Base-by-base conservation (phyloP, 2,888 invertebrate species). In the Trimorus sp. region DNA sequence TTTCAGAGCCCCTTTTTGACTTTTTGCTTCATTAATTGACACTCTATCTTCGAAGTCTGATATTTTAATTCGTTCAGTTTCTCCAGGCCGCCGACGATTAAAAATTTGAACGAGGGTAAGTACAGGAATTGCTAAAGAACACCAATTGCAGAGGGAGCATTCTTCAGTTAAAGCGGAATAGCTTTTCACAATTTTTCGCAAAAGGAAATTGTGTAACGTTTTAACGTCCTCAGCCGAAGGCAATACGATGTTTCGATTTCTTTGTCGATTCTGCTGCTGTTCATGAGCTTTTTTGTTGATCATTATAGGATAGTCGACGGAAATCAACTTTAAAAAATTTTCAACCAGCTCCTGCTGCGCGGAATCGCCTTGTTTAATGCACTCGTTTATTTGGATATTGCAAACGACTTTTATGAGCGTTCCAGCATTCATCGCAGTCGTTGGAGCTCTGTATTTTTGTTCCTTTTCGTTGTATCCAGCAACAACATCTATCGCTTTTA, bases 281-380 rank as follows among this genome's bases (percentile, higher is more conserved):
- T 63, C 63, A 1, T 69, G 42, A 12, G 84, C 84, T 8, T 74
- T 71, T 54, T 79, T 81, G 49, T 85, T 83, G 1, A 84, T 36
- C 16, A 48, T 68, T 7, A 69, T 62, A 0, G 74, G 65, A 48
- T 70, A 73, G 56, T 85, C 76, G 6, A 49, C 26, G 11, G 11
- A 14, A 26, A 58, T 2, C 14, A 58, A 14, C 12, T 58, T 58
- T 40, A 58, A 58, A 15, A 58, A 58, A 40, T 58, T 58, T 58
- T 58, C 58, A 58, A 15, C 7, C 40, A 40, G n/a, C 7, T 14
- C 51, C 14, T 51, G 51, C 14, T 79, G 79, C 38, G 82, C 66
- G 66, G 51, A 53, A 11, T 77, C 53, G 26, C 83, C 56, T 2
- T 16, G 16, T 51, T 71, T 81, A 8, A 86, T 84, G 16, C 71